Percentiles rank a stretch among this genome's conserved stretches.
phyloP scores from a whole-genome alignment of 2,888 invertebrate genomes.

The Dryococelus australis region DNA sequence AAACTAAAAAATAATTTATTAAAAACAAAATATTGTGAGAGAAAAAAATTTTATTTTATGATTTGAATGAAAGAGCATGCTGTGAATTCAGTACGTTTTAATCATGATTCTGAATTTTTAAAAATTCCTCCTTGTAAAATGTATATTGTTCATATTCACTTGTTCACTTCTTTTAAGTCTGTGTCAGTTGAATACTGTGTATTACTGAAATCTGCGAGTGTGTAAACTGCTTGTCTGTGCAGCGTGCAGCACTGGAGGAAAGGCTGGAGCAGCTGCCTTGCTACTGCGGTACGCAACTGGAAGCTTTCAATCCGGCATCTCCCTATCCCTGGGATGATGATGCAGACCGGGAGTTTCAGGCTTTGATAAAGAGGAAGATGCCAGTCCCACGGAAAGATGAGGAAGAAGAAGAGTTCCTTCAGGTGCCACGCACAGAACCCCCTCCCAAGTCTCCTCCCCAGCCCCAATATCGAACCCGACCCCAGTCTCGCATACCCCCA shows the following conservation, averaged over 20 bases:
- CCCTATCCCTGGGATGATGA: background rate
- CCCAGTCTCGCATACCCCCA: too few species aligned
- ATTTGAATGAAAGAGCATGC: too few species aligned
- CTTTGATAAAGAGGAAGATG: background rate
- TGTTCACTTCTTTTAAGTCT: too few species aligned
- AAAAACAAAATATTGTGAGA: too few species aligned
- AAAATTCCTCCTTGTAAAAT: too few species aligned
- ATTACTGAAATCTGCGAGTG: too few species aligned
- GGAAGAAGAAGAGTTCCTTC: background rate
- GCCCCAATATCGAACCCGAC: background rate
- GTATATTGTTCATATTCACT: too few species aligned
- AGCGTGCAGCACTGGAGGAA: background rate
- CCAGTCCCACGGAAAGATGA: too few species aligned
- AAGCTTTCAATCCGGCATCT: background rate
- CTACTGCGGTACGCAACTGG: background rate
- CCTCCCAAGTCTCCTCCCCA: background rate
- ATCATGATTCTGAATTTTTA: too few species aligned
- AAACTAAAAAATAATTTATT: too few species aligned
- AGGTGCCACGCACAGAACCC: background rate
- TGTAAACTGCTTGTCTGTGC: background rate
- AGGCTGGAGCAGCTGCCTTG: background rate
- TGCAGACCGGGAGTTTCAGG: background rate
- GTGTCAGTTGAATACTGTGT: background rate
- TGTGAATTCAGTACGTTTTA: too few species aligned
- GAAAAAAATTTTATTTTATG: too few species aligned